Evolutionary conservation across 2,113 vertebrate species (phyloP).

Genomic region (Corvus cornix): DNA sequence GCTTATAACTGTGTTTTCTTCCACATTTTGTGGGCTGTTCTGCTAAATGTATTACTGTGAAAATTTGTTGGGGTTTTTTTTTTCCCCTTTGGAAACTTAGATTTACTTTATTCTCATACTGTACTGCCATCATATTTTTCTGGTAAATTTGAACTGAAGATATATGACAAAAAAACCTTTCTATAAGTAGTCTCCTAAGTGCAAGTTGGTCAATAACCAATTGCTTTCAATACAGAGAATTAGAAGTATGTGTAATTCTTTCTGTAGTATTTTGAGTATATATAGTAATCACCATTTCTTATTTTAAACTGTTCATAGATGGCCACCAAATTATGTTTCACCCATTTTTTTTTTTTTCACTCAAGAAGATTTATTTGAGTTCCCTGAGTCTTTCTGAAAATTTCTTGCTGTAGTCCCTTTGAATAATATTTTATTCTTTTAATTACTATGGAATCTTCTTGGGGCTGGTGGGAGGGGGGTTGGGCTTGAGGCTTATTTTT

Average conservation of each 20-base stretch:
- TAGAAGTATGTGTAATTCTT: not conserved
- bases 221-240: not conserved
- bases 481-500: not conserved
- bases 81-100: not conserved
- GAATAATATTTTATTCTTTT: not conserved
- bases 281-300: not conserved
- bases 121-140: not conserved
- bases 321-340: not conserved
- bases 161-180: not conserved
- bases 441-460: not conserved
- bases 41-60: not conserved
- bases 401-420: not conserved
- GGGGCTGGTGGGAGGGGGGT: rapidly evolving
- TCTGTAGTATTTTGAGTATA: not conserved
- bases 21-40: not conserved
- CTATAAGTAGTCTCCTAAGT: not conserved
- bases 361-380: not conserved
- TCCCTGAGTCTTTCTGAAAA: not conserved
- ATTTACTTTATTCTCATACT: not conserved
- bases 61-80: not conserved
- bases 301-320: not conserved
- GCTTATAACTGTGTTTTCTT: not conserved
- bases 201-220: not conserved
- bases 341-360: not conserved
- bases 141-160: not conserved